These are phyloP conservation scores for Omphaloscelis lunosa DNA, from an alignment of 2,888 invertebrate species.

Conservation along the genomic window DNA sequence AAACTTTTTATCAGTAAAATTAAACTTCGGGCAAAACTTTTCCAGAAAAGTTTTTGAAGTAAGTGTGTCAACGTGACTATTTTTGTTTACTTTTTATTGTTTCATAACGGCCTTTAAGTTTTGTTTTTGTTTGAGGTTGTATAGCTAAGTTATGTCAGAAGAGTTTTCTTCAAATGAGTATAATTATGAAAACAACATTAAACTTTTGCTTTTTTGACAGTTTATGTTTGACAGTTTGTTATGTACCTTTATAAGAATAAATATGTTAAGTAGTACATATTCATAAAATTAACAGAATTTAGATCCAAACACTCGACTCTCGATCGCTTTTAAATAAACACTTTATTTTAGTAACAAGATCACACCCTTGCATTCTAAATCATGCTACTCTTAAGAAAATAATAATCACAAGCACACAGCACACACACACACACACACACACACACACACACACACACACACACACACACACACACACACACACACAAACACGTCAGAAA, in stretches of 20 bases:
- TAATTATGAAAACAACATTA: neutral
- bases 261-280: constrained; percentile 11
- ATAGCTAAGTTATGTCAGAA: constrained; percentile 29
- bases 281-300: neutral
- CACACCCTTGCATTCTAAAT: constrained; percentile 27
- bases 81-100: constrained; percentile 66
- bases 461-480: constrained; percentile 63
- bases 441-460: constrained; percentile 55
- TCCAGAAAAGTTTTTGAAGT: constrained; percentile 74
- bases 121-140: constrained; percentile 54
- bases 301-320: neutral
- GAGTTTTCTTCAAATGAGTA: constrained; percentile 34
- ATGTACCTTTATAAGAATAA: neutral
- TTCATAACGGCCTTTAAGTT: constrained; percentile 55
- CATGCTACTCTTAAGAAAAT: constrained; percentile 26
- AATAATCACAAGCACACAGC: constrained; percentile 55
- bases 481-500: constrained; percentile 46
- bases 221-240: neutral
- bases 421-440: constrained; percentile 60
- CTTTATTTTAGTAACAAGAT: neutral
- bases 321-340: neutral
- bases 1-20: constrained; percentile 68
- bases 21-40: constrained; percentile 74
- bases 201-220: neutral
- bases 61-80: constrained; percentile 75